Conservation (phyloP, 2,888 invertebrate species). For the Galerucella pusilla region DNA sequence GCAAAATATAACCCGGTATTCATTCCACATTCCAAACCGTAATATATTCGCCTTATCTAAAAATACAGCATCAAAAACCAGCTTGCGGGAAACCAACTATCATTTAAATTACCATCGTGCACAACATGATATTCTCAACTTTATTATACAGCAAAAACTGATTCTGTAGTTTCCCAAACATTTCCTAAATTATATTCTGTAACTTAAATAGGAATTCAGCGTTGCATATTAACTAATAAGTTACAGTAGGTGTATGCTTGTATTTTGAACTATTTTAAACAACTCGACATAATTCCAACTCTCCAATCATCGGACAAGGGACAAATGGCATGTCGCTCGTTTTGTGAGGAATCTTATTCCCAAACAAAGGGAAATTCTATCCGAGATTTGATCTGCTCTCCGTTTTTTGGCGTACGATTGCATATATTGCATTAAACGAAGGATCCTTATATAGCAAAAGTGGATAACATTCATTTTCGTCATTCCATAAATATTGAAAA, state of each 20-base stretch:
- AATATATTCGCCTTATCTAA: too few species aligned
- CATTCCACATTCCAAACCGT: too few species aligned
- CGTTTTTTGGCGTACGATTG: too few species aligned
- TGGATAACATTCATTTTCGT: too few species aligned
- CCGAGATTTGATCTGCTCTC: too few species aligned
- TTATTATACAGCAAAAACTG: neutral
- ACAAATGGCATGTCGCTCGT: constrained; percentile 2
- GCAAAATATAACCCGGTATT: too few species aligned
- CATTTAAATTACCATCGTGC: neutral
- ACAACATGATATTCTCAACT: neutral
- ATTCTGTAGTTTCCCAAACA: neutral
- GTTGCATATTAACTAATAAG: constrained; percentile 6
- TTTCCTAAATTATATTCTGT: neutral
- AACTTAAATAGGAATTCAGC: constrained; percentile 1
- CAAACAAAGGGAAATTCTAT: too few species aligned
- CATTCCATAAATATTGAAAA: too few species aligned
- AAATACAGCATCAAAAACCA: neutral
- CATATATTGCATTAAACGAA: too few species aligned
- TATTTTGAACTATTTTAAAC: constrained; percentile 6
- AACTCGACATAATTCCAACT: neutral
- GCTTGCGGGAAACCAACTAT: neutral
- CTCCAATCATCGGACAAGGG: neutral
- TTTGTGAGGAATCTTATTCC: neutral
- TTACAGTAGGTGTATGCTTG: neutral
- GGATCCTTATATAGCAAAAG: too few species aligned